Conservation (phyloP, 1,140 invertebrate species). For the Philaenus spumarius region DNA sequence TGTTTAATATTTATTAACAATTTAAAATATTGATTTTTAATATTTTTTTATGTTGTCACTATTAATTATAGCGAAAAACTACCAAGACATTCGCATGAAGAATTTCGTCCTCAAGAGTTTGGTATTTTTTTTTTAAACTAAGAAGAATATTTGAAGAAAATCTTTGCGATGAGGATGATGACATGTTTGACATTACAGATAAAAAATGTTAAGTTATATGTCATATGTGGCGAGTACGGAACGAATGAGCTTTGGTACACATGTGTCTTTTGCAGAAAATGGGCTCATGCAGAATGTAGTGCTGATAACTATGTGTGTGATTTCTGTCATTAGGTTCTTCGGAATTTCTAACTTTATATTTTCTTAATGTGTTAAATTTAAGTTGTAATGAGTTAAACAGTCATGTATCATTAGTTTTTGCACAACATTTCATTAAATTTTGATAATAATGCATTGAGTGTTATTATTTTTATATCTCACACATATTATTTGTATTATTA, state of each 20-base stretch:
- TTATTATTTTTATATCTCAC: not conserved
- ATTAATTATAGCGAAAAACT: too few species aligned
- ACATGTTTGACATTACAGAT: not conserved
- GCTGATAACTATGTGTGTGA: conserved; percentile 1
- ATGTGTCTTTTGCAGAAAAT: conserved; percentile 16
- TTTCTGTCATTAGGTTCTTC: too few species aligned
- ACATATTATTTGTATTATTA: not conserved
- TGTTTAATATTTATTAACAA: too few species aligned
- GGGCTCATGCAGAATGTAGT: conserved; percentile 21
- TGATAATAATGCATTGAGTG: not conserved
- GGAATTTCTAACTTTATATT: too few species aligned
- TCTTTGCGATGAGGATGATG: too few species aligned
- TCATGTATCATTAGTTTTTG: not conserved
- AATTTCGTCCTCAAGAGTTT: too few species aligned
- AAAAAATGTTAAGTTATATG: not conserved
- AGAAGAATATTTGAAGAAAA: too few species aligned
- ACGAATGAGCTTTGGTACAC: conserved; percentile 21
- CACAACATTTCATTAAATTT: not conserved
- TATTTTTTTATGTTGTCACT: too few species aligned
- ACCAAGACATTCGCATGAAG: too few species aligned
- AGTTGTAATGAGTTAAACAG: not conserved
- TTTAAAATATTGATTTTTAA: too few species aligned
- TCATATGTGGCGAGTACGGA: conserved; percentile 18
- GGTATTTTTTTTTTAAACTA: too few species aligned
- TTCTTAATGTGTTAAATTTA: conserved; percentile 13